Evolutionary conservation across 2,888 invertebrate genomes (phyloP).

Genomic region (Chymomyza procnemis): DNA sequence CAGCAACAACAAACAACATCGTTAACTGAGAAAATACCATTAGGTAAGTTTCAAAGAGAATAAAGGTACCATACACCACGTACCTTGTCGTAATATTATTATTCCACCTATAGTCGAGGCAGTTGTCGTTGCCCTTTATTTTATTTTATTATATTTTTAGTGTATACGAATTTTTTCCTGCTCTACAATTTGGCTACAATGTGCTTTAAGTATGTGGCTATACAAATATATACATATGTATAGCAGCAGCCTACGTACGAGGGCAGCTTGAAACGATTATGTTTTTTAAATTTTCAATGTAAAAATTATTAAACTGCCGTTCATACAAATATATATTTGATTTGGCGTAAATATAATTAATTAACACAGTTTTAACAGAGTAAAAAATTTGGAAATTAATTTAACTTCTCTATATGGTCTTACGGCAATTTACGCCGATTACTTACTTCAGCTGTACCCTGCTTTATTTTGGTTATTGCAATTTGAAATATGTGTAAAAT

Average conservation of each 20-base stretch:
- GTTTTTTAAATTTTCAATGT: background rate
- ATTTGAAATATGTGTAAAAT: too few species aligned
- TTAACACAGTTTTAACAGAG: too few species aligned
- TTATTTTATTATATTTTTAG: conserved; percentile 32
- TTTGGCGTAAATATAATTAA: too few species aligned
- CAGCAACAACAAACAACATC: conserved; percentile 57
- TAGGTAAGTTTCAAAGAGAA: conserved; percentile 74
- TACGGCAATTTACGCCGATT: too few species aligned
- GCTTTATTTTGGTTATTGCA: too few species aligned
- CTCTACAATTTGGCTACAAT: background rate
- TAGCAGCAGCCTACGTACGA: background rate
- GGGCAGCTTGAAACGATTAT: background rate
- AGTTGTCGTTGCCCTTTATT: conserved; percentile 42
- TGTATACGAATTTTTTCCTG: conserved; percentile 26
- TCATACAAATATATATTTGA: too few species aligned
- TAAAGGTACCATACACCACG: too few species aligned
- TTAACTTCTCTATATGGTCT: too few species aligned
- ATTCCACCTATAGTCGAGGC: conserved; percentile 26
- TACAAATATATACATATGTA: background rate
- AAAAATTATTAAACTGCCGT: too few species aligned
- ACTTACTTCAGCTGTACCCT: too few species aligned
- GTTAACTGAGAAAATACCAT: conserved; percentile 79
- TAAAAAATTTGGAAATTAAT: too few species aligned
- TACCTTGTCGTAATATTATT: background rate
- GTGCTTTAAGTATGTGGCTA: background rate